Conservation (phyloP, 2,888 invertebrate species). For the Syritta pipiens region DNA sequence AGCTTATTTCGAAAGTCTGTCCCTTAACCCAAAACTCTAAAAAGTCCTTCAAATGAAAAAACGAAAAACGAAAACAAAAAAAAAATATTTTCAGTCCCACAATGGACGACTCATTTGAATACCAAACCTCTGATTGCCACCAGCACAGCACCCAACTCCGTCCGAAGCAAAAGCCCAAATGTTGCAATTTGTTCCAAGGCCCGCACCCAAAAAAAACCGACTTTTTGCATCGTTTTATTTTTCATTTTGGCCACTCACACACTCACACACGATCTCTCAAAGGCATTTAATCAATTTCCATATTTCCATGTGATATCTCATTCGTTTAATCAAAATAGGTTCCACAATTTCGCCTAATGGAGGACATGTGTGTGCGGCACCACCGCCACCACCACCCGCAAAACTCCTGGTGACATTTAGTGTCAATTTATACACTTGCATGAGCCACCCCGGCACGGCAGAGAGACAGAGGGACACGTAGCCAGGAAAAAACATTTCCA, state of each 20-base stretch:
- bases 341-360: constrained; percentile 29
- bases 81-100: too few species aligned
- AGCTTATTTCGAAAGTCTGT: too few species aligned
- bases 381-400: constrained; percentile 44
- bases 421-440: constrained; percentile 69
- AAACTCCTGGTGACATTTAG: constrained; percentile 62
- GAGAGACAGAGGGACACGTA: not conserved
- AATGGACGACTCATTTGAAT: too few species aligned
- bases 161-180: too few species aligned
- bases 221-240: not conserved
- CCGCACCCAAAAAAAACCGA: not conserved
- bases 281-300: constrained; percentile 65
- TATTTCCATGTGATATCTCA: constrained; percentile 64
- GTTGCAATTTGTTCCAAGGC: too few species aligned
- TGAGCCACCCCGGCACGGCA: constrained; percentile 16
- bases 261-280: constrained; percentile 6
- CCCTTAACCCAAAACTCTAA: too few species aligned
- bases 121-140: constrained; percentile 33
- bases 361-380: constrained; percentile 8
- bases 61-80: too few species aligned
- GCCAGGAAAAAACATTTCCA: constrained; percentile 59
- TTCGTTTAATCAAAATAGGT: constrained; percentile 62
- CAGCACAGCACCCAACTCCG: too few species aligned
- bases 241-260: constrained; percentile 15
- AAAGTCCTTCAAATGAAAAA: too few species aligned